Conservation (phyloP, 2,797 vertebrate genomes). For the Anolis apletophallus region DNA sequence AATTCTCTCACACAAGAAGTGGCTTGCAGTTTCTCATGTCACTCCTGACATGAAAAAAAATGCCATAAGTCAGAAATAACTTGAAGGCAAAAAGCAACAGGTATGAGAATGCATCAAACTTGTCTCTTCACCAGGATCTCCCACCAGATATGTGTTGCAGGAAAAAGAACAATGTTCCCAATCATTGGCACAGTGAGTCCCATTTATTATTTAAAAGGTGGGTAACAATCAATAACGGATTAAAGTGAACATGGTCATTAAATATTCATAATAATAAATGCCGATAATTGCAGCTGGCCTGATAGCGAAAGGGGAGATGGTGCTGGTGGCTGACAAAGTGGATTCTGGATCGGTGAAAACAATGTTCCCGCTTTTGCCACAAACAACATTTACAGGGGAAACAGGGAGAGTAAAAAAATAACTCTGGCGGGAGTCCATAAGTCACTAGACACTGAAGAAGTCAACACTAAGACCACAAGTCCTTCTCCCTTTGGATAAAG, state of each 20-base stretch:
- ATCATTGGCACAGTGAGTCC: conserved; percentile 5
- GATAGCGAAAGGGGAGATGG: conserved; percentile 53
- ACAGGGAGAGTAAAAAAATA: too few species aligned
- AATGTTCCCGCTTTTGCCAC: not conserved
- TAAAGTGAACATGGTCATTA: conserved; percentile 55
- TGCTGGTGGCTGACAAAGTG: conserved; percentile 26
- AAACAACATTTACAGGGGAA: conserved; percentile 31
- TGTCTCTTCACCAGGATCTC: too few species aligned
- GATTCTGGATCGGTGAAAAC: conserved; percentile 50
- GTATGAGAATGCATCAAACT: not conserved
- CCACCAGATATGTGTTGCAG: too few species aligned
- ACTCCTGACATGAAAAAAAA: too few species aligned
- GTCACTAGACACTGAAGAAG: conserved; percentile 23
- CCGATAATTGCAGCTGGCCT: conserved; percentile 47
- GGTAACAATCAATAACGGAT: conserved; percentile 53
- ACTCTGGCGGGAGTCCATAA: conserved; percentile 50
- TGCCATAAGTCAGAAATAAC: too few species aligned
- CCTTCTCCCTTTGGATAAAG: not conserved
- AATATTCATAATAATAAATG: conserved; percentile 66
- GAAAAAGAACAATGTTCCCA: not conserved
- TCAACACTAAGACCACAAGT: conserved; percentile 34
- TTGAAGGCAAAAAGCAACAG: too few species aligned
- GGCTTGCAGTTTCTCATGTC: too few species aligned
- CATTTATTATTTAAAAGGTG: conserved; percentile 41
- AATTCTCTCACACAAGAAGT: too few species aligned